phyloP scores from a whole-genome alignment of 2,113 vertebrate genomes.

The Sisor rabdophorus region DNA sequence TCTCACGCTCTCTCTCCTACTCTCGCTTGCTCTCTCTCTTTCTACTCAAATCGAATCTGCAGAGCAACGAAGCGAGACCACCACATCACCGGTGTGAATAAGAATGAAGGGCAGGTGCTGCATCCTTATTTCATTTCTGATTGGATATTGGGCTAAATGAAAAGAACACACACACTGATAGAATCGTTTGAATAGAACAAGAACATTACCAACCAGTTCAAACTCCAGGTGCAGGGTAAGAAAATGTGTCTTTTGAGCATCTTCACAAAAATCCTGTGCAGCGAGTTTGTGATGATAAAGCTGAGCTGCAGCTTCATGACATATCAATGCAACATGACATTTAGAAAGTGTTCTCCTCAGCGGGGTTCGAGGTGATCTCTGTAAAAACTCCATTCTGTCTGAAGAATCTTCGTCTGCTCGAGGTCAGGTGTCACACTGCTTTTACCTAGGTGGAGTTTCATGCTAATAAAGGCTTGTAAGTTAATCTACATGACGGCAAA shows the following conservation, averaged over 20 bases:
- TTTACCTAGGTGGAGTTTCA: not conserved
- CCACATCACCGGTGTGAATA: not conserved
- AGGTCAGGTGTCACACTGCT: not conserved
- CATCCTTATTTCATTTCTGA: not conserved
- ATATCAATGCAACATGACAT: constrained; percentile 9
- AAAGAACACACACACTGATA: not conserved
- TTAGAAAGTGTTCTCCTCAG: not conserved
- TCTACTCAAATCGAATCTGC: constrained; percentile 1
- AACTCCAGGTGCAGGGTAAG: not conserved
- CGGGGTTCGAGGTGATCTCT: not conserved
- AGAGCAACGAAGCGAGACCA: constrained; percentile 19
- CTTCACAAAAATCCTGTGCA: too few species aligned
- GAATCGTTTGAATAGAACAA: not conserved
- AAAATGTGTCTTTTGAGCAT: not conserved
- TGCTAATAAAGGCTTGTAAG: not conserved
- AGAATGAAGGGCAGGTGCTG: not conserved
- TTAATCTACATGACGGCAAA: too few species aligned
- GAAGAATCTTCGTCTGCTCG: not conserved
- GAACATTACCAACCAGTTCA: not conserved
- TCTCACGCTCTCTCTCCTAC: not conserved
- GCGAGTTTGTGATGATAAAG: not conserved
- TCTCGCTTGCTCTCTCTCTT: not conserved
- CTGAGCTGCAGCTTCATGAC: not conserved
- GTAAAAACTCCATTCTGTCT: not conserved
- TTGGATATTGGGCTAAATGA: not conserved